Evolutionary conservation across 2,888 invertebrate genomes (phyloP).

Genomic region (Chelonus formosanus): DNA sequence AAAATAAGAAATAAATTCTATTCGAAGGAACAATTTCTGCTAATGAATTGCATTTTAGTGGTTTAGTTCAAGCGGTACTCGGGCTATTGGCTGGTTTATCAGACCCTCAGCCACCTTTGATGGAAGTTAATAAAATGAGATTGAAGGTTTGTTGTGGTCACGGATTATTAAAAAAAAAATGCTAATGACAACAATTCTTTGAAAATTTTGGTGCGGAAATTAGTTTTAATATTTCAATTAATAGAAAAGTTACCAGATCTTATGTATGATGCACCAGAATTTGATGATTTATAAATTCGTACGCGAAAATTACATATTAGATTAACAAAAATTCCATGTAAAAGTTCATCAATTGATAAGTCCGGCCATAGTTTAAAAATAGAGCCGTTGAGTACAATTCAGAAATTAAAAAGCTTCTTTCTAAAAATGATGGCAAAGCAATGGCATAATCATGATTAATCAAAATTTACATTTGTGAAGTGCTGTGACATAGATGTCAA

Average conservation of each 20-base stretch:
- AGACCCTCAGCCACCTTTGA: constrained; percentile 67
- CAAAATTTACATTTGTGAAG: constrained; percentile 90
- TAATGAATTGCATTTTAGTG: constrained; percentile 96
- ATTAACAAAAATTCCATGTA: constrained; percentile 86
- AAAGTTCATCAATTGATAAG: constrained; percentile 86
- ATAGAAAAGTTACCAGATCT: constrained; percentile 95
- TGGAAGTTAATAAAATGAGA: constrained; percentile 72
- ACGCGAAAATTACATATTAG: constrained; percentile 88
- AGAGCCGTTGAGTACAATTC: constrained; percentile 94
- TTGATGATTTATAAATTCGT: constrained; percentile 86
- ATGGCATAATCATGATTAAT: constrained; percentile 96
- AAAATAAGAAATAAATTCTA: no score
- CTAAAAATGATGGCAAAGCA: constrained; percentile 97
- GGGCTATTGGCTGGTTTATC: constrained; percentile 69
- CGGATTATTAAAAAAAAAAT: constrained; percentile 69
- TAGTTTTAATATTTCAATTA: constrained; percentile 93
- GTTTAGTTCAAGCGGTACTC: constrained; percentile 89
- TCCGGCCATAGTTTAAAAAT: constrained; percentile 91
- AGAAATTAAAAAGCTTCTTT: constrained; percentile 90
- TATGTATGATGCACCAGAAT: constrained; percentile 89
- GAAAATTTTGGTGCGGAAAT: constrained; percentile 82
- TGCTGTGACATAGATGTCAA: constrained; percentile 88
- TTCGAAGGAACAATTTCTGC: constrained; percentile 94
- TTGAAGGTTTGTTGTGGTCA: constrained; percentile 78
- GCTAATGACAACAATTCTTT: constrained; percentile 64